These are phyloP conservation scores for Shinisaurus crocodilurus DNA, from an alignment of 2,113 vertebrate species.

Conservation along the genomic window DNA sequence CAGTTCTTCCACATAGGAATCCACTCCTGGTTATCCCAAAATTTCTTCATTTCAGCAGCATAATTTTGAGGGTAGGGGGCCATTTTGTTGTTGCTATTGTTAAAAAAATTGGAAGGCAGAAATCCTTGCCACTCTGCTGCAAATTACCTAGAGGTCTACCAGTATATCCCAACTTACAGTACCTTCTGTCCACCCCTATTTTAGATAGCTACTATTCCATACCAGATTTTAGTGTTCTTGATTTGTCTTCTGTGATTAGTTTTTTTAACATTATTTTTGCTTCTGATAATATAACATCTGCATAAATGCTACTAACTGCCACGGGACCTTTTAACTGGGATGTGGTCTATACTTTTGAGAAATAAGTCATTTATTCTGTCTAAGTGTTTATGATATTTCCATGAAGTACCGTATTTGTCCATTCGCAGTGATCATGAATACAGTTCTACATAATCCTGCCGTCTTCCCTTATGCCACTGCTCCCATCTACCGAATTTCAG, in stretches of 20 bases:
- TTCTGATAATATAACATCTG: not conserved
- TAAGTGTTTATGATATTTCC: no score
- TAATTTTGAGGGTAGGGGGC: no score
- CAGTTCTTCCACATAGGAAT: no score
- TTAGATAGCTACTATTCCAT: not conserved
- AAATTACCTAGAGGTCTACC: no score
- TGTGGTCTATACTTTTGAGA: not conserved
- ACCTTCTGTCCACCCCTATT: not conserved
- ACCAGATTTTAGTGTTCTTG: not conserved
- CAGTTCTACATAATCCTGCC: not conserved
- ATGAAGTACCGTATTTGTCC: not conserved
- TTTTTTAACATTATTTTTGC: not conserved
- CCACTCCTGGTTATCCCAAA: no score
- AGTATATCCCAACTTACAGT: no score
- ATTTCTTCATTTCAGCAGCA: no score
- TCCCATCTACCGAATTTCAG: not conserved
- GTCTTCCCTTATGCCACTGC: not conserved
- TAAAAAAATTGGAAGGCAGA: no score
- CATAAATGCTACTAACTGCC: not conserved
- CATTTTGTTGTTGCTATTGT: no score
- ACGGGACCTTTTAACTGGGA: not conserved
- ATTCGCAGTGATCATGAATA: not conserved
- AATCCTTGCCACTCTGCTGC: no score
- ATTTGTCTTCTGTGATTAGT: not conserved
- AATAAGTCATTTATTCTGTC: no score